These are phyloP conservation scores for Copidosoma floridanum DNA, from an alignment of 1,140 invertebrate genomes.

Conservation along the genomic window DNA sequence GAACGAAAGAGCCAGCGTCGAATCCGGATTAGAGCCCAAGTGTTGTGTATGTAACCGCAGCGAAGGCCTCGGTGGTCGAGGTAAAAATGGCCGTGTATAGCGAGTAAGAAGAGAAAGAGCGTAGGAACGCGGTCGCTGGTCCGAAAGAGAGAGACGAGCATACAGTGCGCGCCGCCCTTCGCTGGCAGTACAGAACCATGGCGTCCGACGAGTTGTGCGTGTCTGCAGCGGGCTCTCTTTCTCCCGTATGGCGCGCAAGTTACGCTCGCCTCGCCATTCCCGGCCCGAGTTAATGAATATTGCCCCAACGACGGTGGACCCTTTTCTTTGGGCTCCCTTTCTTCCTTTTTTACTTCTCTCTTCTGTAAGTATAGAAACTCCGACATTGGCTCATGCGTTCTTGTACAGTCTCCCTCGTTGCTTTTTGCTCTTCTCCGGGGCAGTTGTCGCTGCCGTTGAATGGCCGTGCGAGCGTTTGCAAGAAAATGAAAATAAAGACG, in stretches of 20 bases:
- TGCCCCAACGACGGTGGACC: constrained; percentile 12
- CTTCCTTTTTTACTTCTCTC: no score
- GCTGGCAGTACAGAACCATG: constrained; percentile 34
- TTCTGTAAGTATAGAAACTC: no score
- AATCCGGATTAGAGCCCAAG: constrained; percentile 38
- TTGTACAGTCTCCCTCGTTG: no score
- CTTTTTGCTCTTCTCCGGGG: no score
- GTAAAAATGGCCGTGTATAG: constrained; percentile 15
- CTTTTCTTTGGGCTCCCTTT: constrained; percentile 26
- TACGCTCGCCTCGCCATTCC: constrained; percentile 33
- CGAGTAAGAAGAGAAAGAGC: no score
- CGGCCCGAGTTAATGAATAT: constrained; percentile 34
- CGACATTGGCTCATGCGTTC: no score
- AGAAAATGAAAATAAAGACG: constrained; percentile 18
- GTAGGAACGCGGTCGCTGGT: constrained; percentile 32
- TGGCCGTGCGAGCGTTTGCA: background rate
- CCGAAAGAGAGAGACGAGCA: constrained; percentile 30
- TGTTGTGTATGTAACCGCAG: constrained; percentile 7
- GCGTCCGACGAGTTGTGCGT: constrained; percentile 44
- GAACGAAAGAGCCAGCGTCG: constrained; percentile 11
- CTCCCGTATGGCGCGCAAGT: constrained; percentile 31
- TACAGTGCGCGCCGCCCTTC: constrained; percentile 34
- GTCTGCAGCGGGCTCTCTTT: constrained; percentile 31
- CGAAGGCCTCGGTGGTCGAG: background rate
- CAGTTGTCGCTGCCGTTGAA: background rate